Evolutionary conservation across 2,888 invertebrate species (phyloP), one percentile per base, ranked within the genome.

Genomic region (Aricia artaxerxes): DNA sequence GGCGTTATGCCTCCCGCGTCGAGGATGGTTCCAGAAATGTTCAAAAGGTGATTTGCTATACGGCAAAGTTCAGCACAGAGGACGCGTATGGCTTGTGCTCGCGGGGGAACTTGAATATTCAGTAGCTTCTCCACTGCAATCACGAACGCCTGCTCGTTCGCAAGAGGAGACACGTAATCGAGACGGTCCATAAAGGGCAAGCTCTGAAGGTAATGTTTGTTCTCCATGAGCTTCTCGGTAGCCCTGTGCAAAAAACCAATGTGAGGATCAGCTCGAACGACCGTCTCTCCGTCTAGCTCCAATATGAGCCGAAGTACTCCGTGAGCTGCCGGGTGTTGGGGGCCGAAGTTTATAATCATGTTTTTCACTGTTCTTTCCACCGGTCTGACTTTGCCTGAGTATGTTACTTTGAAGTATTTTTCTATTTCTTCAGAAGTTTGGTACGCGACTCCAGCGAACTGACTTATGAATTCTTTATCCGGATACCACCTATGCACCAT

Each of bases 241-340:
- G 97, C 98, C 83, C 98, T 95, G 89, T 98, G 98, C 73, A 98
- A 91, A 40, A 98, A 95, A 0, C 98, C 98, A 83, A 98, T 96
- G 85, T 98, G 98, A 2, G 98, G 98, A 90, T 98, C 97, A 4
- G 97, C 96, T 82, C 96, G 92, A 40, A 96, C 90, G 0, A 98
- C 97, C 6, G 96, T 95, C 95, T 98, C 98, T 73, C 97, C 98
- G 82, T 98, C 97, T 77, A 98, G 88, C 85, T 97, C 96, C 38
- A 98, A 89, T 9, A 98, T 96, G 77, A 98, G 92, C 78, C 98
- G 95, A 40, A 98, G 92, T 61, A 98, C 98, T 7, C 98, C 98
- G 87, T 98, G 98, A 69, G 98, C 98, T 3, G 98, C 98, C 1
- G 98, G 98, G 93, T 98, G 98, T 83, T 97, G 97, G 0, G 98